Evolutionary conservation across 2,797 vertebrate species (phyloP).

Genomic region (Sebastes hubbsi): DNA sequence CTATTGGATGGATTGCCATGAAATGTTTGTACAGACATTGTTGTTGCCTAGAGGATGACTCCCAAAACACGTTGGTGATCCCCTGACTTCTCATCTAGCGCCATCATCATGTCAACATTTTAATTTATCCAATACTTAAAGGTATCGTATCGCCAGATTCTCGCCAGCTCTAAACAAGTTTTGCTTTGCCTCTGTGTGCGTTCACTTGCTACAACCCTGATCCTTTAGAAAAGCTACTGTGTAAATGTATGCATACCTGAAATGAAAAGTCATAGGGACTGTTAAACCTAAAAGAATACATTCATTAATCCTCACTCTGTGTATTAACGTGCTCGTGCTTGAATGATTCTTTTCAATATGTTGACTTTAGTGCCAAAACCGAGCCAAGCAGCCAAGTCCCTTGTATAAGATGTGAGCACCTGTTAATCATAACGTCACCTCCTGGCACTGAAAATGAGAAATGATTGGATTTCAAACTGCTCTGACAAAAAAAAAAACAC

Average conservation of each 20-base stretch:
- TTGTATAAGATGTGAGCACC: slow-evolving; percentile 55
- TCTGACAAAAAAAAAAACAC: slow-evolving; percentile 31
- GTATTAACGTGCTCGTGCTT: slow-evolving; percentile 6
- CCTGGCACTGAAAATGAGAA: slow-evolving; percentile 57
- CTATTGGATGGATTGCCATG: background rate
- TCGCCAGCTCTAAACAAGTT: background rate
- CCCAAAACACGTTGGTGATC: too few relatives aligned
- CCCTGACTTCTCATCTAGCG: background rate
- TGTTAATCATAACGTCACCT: slow-evolving; percentile 64
- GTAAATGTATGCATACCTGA: slow-evolving; percentile 6
- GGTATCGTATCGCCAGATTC: too few relatives aligned
- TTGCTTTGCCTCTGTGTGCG: background rate
- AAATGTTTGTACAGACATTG: background rate
- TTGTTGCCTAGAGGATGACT: background rate
- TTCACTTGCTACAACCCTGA: background rate
- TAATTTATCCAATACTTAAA: background rate
- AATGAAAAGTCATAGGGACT: slow-evolving; percentile 3
- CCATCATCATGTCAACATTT: background rate
- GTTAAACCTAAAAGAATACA: background rate
- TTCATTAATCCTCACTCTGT: slow-evolving; percentile 22
- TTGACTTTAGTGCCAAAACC: slow-evolving; percentile 24
- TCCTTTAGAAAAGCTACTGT: background rate
- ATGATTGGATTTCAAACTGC: slow-evolving; percentile 24
- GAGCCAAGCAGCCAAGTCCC: slow-evolving; percentile 10
- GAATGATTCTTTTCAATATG: slow-evolving; percentile 20